phyloP scores from a whole-genome alignment of 2,888 invertebrate genomes.

The Molanna angustata region DNA sequence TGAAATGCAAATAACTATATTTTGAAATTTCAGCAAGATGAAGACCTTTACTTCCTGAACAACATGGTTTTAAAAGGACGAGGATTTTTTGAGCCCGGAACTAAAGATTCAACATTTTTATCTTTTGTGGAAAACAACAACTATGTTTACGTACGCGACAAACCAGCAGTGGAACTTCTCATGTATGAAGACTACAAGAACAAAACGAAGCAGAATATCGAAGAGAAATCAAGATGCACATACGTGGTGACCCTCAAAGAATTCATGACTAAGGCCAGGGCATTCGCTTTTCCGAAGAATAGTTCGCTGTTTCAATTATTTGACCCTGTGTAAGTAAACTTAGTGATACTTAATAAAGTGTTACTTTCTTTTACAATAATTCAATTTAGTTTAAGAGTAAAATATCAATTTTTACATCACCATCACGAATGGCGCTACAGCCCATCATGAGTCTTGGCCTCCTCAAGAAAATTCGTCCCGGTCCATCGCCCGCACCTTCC shows the following conservation, averaged over 20 bases:
- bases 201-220: constrained; percentile 55
- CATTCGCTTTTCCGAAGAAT: constrained; percentile 67
- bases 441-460: no score
- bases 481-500: no score
- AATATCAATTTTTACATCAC: no score
- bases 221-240: constrained; percentile 67
- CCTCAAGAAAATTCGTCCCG: no score
- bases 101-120: constrained; percentile 40
- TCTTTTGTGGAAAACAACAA: constrained; percentile 48
- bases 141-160: constrained; percentile 67
- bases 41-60: constrained; percentile 45
- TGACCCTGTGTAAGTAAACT: constrained; percentile 63
- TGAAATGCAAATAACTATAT: background rate
- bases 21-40: constrained; percentile 41
- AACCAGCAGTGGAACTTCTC: constrained; percentile 63
- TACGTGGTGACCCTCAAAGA: constrained; percentile 71
- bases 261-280: constrained; percentile 64
- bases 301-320: constrained; percentile 61
- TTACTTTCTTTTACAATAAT: no score
- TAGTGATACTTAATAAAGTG: no score
- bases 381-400: no score
- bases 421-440: no score
- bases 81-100: constrained; percentile 44
- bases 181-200: constrained; percentile 68
- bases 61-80: constrained; percentile 46